Percentiles rank a stretch among this genome's conserved stretches.
Evolutionary conservation across 1,140 invertebrate genomes (phyloP).

Genomic region (Chelonus insularis): DNA sequence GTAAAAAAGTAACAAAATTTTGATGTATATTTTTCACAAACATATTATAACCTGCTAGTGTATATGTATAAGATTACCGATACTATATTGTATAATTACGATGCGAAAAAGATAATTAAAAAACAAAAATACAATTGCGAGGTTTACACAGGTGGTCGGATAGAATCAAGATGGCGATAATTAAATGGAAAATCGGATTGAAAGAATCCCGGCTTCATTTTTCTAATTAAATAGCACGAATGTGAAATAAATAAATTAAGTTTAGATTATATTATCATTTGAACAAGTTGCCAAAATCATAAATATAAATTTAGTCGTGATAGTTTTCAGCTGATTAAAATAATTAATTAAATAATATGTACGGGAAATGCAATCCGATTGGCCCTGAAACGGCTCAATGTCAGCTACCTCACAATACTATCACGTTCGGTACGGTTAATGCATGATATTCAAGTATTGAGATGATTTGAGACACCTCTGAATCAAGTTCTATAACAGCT

Average conservation of each 20-base stretch:
- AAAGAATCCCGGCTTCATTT: constrained; percentile 45
- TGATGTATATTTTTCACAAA: constrained; percentile 62
- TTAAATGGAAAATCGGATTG: constrained; percentile 43
- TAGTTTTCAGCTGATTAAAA: constrained; percentile 3
- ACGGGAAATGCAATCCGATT: constrained; percentile 47
- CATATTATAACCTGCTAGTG: constrained; percentile 60
- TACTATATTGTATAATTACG: constrained; percentile 56
- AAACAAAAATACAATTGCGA: constrained; percentile 37
- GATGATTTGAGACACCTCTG: background rate
- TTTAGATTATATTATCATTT: too few relatives aligned
- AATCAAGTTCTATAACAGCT: constrained; percentile 11
- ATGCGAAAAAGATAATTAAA: constrained; percentile 24
- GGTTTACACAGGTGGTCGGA: constrained; percentile 52
- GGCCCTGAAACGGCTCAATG: constrained; percentile 55
- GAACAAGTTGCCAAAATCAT: too few relatives aligned
- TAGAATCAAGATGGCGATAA: constrained; percentile 56
- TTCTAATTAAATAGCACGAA: constrained; percentile 7
- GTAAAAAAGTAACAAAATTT: constrained; percentile 62
- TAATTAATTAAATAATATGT: too few relatives aligned
- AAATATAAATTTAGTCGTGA: too few relatives aligned
- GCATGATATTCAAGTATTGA: constrained; percentile 37
- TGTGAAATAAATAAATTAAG: background rate
- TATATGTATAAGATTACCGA: constrained; percentile 57
- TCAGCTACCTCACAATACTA: constrained; percentile 57
- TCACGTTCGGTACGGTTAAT: constrained; percentile 48